Percentiles rank a stretch among this genome's conserved stretches.
phyloP scores from a whole-genome alignment of 1,140 invertebrate species.

The Tyrophagus putrescentiae region DNA sequence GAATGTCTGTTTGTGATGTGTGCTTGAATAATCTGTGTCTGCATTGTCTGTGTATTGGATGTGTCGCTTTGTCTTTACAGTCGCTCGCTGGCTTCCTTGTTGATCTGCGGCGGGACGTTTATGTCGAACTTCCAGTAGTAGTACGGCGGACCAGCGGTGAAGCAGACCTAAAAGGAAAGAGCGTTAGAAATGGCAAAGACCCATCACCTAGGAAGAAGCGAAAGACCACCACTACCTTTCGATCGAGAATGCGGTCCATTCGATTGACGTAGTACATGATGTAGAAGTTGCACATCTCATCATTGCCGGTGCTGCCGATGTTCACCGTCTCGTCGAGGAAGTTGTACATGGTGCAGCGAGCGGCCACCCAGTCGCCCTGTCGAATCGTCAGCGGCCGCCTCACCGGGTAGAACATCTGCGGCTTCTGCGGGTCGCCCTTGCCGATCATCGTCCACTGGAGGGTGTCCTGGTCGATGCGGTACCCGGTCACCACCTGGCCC shows the following conservation, averaged over 20 bases:
- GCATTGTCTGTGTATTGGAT: neutral
- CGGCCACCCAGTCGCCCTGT: slow-evolving; percentile 61
- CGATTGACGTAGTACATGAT: slow-evolving; percentile 86
- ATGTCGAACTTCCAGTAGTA: slow-evolving; percentile 56
- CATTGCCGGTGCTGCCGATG: slow-evolving; percentile 69
- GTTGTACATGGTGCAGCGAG: slow-evolving; percentile 78
- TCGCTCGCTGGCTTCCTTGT: slow-evolving; percentile 43
- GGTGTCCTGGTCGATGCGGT: slow-evolving; percentile 49
- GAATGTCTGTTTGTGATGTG: neutral
- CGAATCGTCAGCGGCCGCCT: slow-evolving; percentile 38
- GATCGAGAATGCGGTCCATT: slow-evolving; percentile 53
- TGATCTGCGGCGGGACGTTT: slow-evolving; percentile 45
- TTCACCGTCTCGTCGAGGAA: slow-evolving; percentile 44
- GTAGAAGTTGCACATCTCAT: slow-evolving; percentile 99
- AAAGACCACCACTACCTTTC: too few relatives aligned
- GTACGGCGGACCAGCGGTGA: slow-evolving; percentile 57
- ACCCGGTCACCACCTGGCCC: slow-evolving; percentile 72
- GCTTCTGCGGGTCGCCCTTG: slow-evolving; percentile 73
- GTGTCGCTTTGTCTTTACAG: neutral
- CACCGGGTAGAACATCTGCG: slow-evolving; percentile 88
- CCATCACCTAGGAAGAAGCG: too few relatives aligned
- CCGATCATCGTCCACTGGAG: slow-evolving; percentile 62
- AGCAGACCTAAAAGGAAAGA: too few relatives aligned
- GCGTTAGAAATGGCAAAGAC: too few relatives aligned
- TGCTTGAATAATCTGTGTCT: neutral